Conservation (phyloP, 2,113 vertebrate genomes). For the Bubo blakistoni region DNA sequence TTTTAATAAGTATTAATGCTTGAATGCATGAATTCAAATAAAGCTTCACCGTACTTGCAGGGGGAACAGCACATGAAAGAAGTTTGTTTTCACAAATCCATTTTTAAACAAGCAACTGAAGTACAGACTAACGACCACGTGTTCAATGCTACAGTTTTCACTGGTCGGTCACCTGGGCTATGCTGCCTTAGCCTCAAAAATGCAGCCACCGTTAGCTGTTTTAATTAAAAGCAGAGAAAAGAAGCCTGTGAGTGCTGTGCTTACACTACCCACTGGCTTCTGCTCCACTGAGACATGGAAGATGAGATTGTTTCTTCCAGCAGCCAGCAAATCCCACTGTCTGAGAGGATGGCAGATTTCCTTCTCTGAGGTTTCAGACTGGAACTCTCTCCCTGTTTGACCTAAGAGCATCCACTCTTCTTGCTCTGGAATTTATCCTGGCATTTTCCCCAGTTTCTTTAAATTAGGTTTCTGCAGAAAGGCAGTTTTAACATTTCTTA, state of each 20-base stretch:
- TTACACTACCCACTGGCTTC: neutral
- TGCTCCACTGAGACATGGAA: neutral
- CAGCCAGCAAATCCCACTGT: neutral
- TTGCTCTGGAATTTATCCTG: neutral
- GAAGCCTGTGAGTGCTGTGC: neutral
- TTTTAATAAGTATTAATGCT: neutral
- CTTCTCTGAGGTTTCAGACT: neutral
- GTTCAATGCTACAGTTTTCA: neutral
- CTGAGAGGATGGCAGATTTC: neutral
- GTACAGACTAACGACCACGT: neutral
- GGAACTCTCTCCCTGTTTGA: neutral
- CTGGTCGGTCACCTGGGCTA: neutral
- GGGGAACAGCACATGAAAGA: neutral
- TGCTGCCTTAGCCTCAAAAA: neutral
- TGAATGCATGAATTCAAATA: neutral
- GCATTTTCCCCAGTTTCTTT: neutral
- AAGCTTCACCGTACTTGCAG: neutral
- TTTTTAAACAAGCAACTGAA: neutral
- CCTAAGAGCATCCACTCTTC: neutral
- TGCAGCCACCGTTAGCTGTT: neutral
- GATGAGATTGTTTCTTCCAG: neutral
- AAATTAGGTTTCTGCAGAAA: neutral
- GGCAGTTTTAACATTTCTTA: neutral
- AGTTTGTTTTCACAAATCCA: neutral
- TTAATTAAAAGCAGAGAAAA: conserved; percentile 9